phyloP scores from a whole-genome alignment of 1,140 invertebrate species.

The Drosophila baimaii region DNA sequence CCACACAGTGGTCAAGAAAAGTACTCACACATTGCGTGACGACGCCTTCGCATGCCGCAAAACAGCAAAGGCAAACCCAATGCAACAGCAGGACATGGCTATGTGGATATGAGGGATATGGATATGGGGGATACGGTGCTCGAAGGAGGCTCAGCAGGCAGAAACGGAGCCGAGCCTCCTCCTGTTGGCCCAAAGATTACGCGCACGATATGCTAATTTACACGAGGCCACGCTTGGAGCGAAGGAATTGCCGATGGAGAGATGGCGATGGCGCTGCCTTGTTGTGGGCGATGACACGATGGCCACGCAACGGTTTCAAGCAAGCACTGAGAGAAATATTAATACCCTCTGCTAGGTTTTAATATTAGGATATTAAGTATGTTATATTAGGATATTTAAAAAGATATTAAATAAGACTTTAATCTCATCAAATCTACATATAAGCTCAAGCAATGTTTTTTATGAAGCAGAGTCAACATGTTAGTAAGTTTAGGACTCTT shows the following conservation, averaged over 20 bases:
- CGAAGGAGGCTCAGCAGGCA: slow-evolving; percentile 9
- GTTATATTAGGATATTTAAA: too few species aligned
- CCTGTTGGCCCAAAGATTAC: slow-evolving; percentile 74
- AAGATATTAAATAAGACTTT: too few species aligned
- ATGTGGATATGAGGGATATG: slow-evolving; percentile 48
- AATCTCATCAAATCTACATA: accelerated
- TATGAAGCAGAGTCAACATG: neutral
- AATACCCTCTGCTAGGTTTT: too few species aligned
- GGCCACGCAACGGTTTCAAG: slow-evolving; percentile 53
- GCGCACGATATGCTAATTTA: slow-evolving; percentile 83
- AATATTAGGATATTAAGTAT: too few species aligned
- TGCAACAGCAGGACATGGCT: slow-evolving; percentile 74
- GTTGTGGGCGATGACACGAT: slow-evolving; percentile 75
- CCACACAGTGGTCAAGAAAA: slow-evolving; percentile 75
- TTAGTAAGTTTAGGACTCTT: neutral
- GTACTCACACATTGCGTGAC: slow-evolving; percentile 68
- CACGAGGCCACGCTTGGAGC: slow-evolving; percentile 52
- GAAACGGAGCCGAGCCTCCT: slow-evolving; percentile 59
- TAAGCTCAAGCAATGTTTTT: too few species aligned
- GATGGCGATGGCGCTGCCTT: slow-evolving; percentile 47
- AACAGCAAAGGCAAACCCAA: slow-evolving; percentile 28
- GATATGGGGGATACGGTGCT: slow-evolving; percentile 47
- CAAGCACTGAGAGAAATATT: slow-evolving; percentile 4
- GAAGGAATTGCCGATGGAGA: slow-evolving; percentile 44
- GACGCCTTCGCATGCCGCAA: slow-evolving; percentile 79